A percentile compares a stretch with the other conserved stretches of the same genome.
phyloP scores from a whole-genome alignment of 2,113 vertebrate genomes.

The Riparia riparia region DNA sequence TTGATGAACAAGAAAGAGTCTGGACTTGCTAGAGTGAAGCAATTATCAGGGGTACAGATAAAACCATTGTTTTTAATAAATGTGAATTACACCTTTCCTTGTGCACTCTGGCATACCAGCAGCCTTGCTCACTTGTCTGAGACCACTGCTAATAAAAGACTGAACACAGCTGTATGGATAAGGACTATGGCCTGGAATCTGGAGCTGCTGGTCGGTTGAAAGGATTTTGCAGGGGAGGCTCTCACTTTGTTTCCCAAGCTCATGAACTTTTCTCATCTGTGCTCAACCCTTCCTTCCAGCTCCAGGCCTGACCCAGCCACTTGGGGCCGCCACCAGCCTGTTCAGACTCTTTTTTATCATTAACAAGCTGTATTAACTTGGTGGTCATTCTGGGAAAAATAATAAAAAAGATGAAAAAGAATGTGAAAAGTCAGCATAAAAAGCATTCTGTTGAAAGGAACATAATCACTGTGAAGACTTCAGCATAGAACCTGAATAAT shows the following conservation, averaged over 20 bases:
- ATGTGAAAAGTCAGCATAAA: constrained; percentile 89
- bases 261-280: constrained; percentile 83
- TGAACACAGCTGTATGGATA: constrained; percentile 75
- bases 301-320: constrained; percentile 82
- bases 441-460: constrained; percentile 86
- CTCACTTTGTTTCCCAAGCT: constrained; percentile 86
- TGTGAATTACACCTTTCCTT: constrained; percentile 65
- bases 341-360: constrained; percentile 86
- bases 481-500: constrained; percentile 93
- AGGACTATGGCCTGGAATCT: constrained; percentile 71
- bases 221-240: constrained; percentile 82
- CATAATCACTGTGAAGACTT: constrained; percentile 90
- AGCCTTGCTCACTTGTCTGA: constrained; percentile 47
- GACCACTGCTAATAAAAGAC: constrained; percentile 77
- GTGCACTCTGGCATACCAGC: not conserved
- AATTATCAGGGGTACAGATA: not conserved
- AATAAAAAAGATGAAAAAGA: constrained; percentile 83
- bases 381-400: constrained; percentile 87
- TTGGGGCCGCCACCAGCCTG: constrained; percentile 77
- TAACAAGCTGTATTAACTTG: constrained; percentile 89
- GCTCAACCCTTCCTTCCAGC: constrained; percentile 88
- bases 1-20: not conserved
- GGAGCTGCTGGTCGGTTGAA: constrained; percentile 86
- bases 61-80: not conserved
- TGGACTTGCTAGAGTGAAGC: not conserved